A percentile compares a stretch with the other conserved stretches of the same genome.
phyloP scores from a whole-genome alignment of 37 sponge, comb jelly and placozoan species.

The Axinella damicornis region DNA sequence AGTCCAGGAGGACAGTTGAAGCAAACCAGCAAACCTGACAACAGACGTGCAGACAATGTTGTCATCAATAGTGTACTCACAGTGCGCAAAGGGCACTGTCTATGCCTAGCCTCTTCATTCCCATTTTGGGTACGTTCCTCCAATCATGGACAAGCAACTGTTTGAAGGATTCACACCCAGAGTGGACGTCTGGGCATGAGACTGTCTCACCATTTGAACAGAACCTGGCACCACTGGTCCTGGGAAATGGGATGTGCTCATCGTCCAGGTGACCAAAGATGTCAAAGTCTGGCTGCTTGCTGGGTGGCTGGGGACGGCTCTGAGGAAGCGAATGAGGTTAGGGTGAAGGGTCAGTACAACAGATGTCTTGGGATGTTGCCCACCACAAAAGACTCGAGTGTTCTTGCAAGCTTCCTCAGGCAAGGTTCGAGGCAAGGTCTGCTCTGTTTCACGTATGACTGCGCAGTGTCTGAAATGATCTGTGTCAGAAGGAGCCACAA shows the following conservation, averaged over 20 bases:
- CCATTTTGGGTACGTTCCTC: no score
- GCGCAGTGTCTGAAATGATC: conserved; percentile 65
- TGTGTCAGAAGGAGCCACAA: neutral
- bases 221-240: conserved; percentile 89
- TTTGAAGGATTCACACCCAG: neutral
- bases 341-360: neutral
- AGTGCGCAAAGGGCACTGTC: no score
- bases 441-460: conserved; percentile 57
- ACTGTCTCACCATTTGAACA: conserved; percentile 77
- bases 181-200: no score
- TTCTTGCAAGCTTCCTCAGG: conserved; percentile 58
- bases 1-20: conserved; percentile 25
- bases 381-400: conserved; percentile 58
- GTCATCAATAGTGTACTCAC: no score
- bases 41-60: neutral
- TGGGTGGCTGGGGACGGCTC: conserved; percentile 55
- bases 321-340: neutral
- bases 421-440: conserved; percentile 84
- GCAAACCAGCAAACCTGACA: conserved; percentile 50
- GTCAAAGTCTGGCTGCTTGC: conserved; percentile 47
- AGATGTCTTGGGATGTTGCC: neutral
- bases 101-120: no score
- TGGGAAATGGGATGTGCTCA: conserved; percentile 86
- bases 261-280: conserved; percentile 73
- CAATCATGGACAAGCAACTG: no score